Percentiles rank a stretch among this genome's conserved stretches.
Evolutionary conservation across 1,140 invertebrate species (phyloP).

Genomic region (Mamestra configurata): DNA sequence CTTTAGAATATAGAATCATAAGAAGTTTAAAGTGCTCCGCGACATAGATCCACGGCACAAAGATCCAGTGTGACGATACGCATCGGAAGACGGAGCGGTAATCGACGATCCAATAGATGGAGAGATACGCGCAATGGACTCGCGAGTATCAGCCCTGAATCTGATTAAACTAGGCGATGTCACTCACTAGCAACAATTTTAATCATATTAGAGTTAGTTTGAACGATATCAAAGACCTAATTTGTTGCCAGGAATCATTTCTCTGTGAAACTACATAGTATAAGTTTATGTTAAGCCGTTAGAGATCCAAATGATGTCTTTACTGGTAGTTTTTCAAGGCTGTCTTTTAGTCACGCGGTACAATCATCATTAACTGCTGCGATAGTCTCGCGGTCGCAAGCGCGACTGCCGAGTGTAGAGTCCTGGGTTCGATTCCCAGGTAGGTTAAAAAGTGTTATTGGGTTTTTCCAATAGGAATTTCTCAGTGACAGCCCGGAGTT

Average conservation of each 20-base stretch:
- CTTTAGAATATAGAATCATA: not conserved
- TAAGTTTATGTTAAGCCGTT: not conserved
- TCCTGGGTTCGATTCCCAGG: no score
- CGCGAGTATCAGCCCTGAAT: conserved; percentile 9
- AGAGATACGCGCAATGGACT: conserved; percentile 15
- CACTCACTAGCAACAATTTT: not conserved
- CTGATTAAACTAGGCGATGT: conserved; percentile 9
- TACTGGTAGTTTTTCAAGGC: no score
- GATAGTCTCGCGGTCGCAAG: no score
- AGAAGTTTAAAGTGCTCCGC: not conserved
- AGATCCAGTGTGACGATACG: conserved; percentile 20
- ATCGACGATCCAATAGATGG: conserved; percentile 40
- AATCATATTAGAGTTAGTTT: conserved; percentile 6
- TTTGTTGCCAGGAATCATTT: no score
- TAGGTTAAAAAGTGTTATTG: no score
- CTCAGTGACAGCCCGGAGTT: no score
- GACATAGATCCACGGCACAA: not conserved
- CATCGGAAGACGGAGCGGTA: conserved; percentile 30
- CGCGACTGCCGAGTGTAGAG: no score
- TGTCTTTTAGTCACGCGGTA: no score
- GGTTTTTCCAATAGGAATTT: no score
- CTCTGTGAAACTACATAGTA: no score
- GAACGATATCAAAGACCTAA: no score
- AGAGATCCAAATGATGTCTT: not conserved
- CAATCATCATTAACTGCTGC: no score